phyloP scores from a whole-genome alignment of 2,113 vertebrate species.

The Rhabdornis inornatus region DNA sequence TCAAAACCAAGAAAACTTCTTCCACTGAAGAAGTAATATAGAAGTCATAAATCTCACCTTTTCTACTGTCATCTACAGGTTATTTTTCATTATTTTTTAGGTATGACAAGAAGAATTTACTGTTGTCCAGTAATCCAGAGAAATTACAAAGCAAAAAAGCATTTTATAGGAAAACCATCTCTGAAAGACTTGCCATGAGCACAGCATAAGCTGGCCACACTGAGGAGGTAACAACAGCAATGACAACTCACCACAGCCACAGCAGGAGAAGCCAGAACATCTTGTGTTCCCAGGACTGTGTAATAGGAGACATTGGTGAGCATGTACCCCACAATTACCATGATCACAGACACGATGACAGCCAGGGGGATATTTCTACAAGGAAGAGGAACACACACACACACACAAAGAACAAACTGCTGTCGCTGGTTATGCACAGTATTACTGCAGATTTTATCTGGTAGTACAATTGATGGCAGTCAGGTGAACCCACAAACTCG shows the following conservation, averaged over 20 bases:
- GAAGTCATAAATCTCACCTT: neutral
- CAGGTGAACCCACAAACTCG: neutral
- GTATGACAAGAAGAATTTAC: neutral
- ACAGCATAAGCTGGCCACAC: neutral
- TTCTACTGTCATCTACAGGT: neutral
- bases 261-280: constrained; percentile 69
- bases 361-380: constrained; percentile 71
- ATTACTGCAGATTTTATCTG: neutral
- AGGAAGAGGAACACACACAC: neutral
- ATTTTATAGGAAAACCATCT: neutral
- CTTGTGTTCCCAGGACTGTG: constrained; percentile 60
- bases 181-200: neutral
- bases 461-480: accelerated
- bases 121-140: neutral
- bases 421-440: neutral
- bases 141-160: neutral
- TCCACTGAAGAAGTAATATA: neutral
- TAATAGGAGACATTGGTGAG: constrained; percentile 73
- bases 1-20: neutral
- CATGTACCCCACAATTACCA: constrained; percentile 68
- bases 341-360: constrained; percentile 66
- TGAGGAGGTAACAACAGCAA: neutral
- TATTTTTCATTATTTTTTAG: neutral
- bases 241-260: constrained; percentile 69
- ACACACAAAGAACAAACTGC: neutral